Evolutionary conservation across 1,140 invertebrate genomes (phyloP).

Genomic region (Nasonia vitripennis): DNA sequence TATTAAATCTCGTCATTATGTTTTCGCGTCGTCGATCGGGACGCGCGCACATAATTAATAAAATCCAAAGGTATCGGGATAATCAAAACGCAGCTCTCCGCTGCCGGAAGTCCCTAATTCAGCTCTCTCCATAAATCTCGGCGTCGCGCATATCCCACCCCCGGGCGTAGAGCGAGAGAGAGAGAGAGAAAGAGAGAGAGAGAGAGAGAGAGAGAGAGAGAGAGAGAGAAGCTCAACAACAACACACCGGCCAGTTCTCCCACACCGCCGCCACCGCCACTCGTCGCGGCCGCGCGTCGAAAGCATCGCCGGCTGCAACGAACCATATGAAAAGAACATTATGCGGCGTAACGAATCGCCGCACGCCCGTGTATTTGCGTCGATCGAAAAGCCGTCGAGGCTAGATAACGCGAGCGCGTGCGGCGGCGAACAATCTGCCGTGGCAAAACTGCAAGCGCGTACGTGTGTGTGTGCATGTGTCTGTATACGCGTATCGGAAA

Average conservation of each 20-base stretch:
- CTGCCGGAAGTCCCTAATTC: not conserved
- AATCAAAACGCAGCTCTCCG: not conserved
- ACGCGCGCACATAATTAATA: not conserved
- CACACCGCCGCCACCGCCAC: not conserved
- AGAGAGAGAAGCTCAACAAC: not conserved
- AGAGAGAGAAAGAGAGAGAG: too few species aligned
- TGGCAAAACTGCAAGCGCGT: slow-evolving; percentile 5
- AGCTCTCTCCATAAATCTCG: not conserved
- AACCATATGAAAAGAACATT: slow-evolving; percentile 43
- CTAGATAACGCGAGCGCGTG: not conserved
- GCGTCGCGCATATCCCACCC: not conserved
- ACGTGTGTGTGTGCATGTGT: too few species aligned
- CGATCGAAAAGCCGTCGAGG: slow-evolving; percentile 22
- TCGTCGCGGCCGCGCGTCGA: not conserved
- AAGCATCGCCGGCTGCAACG: not conserved
- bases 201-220: too few species aligned
- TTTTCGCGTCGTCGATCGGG: not conserved
- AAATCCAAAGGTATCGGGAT: not conserved
- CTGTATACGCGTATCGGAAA: slow-evolving; percentile 46
- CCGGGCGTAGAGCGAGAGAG: too few species aligned
- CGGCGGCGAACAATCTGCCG: slow-evolving; percentile 34
- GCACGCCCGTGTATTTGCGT: slow-evolving; percentile 11
- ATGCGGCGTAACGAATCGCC: slow-evolving; percentile 34
- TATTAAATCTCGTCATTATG: not conserved
- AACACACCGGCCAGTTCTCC: not conserved